A percentile compares a stretch with the other conserved stretches of the same genome.
These are phyloP conservation scores for Neodontobutis hainanensis DNA, from an alignment of 2,113 vertebrate genomes.

Conservation along the genomic window DNA sequence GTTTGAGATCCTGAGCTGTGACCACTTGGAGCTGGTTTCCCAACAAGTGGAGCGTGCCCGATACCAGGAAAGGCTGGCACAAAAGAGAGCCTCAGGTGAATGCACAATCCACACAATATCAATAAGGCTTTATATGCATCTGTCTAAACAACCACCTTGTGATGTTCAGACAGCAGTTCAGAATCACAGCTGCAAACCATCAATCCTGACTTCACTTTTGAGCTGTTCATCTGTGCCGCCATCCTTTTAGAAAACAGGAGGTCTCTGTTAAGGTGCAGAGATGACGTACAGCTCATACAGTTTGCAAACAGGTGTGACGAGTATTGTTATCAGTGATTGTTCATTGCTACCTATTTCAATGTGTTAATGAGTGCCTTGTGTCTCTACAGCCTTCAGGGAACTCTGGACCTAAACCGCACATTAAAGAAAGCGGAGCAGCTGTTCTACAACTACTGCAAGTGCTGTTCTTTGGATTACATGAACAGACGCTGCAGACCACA, in stretches of 20 bases:
- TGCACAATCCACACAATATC: neutral
- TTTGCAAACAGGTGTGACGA: constrained; percentile 76
- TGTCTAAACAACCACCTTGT: constrained; percentile 7
- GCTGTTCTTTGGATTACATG: constrained; percentile 69
- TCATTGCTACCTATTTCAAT: neutral
- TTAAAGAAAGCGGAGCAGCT: constrained; percentile 79
- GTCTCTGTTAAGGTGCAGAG: constrained; percentile 71
- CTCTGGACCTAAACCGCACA: constrained; percentile 77
- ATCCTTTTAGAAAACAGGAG: constrained; percentile 79
- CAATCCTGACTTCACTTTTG: constrained; percentile 83
- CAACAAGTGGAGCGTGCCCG: constrained; percentile 76
- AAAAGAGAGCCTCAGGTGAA: constrained; percentile 67
- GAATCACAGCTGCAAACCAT: constrained; percentile 58
- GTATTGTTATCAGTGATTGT: neutral
- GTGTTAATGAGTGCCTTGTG: neutral
- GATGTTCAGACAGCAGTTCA: constrained; percentile 56
- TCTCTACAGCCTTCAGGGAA: constrained; percentile 77
- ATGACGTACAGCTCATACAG: constrained; percentile 80
- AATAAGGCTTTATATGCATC: neutral
- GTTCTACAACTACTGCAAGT: constrained; percentile 81
- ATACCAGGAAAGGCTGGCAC: constrained; percentile 75
- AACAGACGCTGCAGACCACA: constrained; percentile 40
- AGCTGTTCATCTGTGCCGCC: constrained; percentile 83
- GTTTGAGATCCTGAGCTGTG: constrained; percentile 83
- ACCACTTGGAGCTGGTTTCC: constrained; percentile 81